Conservation (phyloP, 2,888 invertebrate species). For the Gnatocerus cornutus region DNA sequence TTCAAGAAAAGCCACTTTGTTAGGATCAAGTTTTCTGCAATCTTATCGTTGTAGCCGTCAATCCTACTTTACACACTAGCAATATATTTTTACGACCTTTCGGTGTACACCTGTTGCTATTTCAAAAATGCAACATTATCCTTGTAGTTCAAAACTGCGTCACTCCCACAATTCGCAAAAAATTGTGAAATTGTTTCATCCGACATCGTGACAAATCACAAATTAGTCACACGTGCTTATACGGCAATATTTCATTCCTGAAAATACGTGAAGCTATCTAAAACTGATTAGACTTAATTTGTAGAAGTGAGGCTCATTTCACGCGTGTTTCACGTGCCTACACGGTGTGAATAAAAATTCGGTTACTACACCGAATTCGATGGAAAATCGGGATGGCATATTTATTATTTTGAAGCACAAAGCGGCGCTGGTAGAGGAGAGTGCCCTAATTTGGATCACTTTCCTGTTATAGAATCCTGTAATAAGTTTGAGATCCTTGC, state of each 20-base stretch:
- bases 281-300: conserved; percentile 19
- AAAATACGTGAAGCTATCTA: conserved; percentile 19
- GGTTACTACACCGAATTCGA: conserved; percentile 1
- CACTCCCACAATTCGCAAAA: conserved; percentile 32
- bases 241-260: conserved; percentile 27
- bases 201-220: conserved; percentile 13
- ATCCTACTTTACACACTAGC: conserved; percentile 6
- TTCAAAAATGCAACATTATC: conserved; percentile 37
- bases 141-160: conserved; percentile 21
- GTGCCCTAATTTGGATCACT: conserved; percentile 12
- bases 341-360: conserved; percentile 23
- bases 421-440: background rate
- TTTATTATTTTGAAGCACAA: conserved; percentile 15
- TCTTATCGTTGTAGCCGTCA: conserved; percentile 29
- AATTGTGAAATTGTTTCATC: conserved; percentile 18
- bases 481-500: conserved; percentile 20
- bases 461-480: conserved; percentile 17
- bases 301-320: conserved; percentile 19
- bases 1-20: conserved; percentile 5
- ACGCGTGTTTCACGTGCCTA: conserved; percentile 28
- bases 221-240: conserved; percentile 22
- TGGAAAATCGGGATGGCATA: conserved; percentile 6
- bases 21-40: conserved; percentile 4
- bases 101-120: conserved; percentile 37
- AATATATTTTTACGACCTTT: conserved; percentile 35